These are phyloP conservation scores for Cheilosia scutellata DNA, from an alignment of 2,888 invertebrate species.

Conservation along the genomic window DNA sequence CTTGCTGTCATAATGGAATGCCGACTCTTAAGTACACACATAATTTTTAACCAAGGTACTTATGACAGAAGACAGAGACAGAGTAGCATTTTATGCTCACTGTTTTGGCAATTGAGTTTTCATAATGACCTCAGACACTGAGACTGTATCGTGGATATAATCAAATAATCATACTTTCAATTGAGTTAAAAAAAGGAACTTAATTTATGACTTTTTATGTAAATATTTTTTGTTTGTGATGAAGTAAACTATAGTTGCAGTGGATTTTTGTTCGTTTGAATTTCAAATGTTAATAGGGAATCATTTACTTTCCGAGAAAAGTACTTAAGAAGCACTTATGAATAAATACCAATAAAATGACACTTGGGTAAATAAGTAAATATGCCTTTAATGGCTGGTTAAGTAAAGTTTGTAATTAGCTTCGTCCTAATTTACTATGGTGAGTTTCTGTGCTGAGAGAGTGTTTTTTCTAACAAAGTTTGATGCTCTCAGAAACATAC, in stretches of 20 bases:
- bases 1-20: conserved; percentile 3
- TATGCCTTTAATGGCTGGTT: not conserved
- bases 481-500: no score
- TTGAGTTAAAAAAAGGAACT: conserved; percentile 10
- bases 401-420: not conserved
- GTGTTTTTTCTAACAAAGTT: no score
- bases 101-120: conserved; percentile 17
- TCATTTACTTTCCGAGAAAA: conserved; percentile 4
- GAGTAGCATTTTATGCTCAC: not conserved
- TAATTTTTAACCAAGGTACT: conserved; percentile 24
- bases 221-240: not conserved
- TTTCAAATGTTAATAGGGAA: not conserved
- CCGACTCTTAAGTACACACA: conserved; percentile 20
- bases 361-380: not conserved
- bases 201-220: conserved; percentile 27
- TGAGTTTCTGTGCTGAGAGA: not conserved
- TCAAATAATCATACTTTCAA: conserved; percentile 31
- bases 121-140: conserved; percentile 34
- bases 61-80: not conserved
- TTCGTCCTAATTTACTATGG: not conserved
- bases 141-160: conserved; percentile 18
- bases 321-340: conserved; percentile 22
- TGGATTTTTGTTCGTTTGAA: not conserved
- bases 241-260: conserved; percentile 7
- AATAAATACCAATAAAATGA: conserved; percentile 5